These are phyloP conservation scores for Ptychobarbus kaznakovi DNA, from an alignment of 2,797 vertebrate genomes.

Conservation along the genomic window DNA sequence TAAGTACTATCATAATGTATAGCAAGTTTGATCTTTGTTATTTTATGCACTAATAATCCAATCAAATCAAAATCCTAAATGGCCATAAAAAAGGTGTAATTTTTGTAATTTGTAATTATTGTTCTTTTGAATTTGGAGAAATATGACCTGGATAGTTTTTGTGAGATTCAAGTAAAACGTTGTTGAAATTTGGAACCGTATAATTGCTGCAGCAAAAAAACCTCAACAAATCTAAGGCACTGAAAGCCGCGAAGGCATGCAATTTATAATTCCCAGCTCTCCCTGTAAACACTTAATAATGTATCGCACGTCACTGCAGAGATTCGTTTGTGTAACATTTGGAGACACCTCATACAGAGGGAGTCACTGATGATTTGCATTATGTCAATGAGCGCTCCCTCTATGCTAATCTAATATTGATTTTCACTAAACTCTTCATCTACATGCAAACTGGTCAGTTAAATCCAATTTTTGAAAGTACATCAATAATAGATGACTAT, in stretches of 20 bases:
- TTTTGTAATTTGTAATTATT: background rate
- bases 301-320: slow-evolving; percentile 36
- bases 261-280: background rate
- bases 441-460: slow-evolving; percentile 13
- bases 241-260: slow-evolving; percentile 19
- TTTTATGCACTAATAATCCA: background rate
- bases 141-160: background rate
- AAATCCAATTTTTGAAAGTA: background rate
- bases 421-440: slow-evolving; percentile 18
- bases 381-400: slow-evolving; percentile 29
- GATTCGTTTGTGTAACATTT: background rate
- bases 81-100: background rate
- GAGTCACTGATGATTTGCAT: slow-evolving; percentile 13
- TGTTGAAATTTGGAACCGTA: slow-evolving; percentile 61
- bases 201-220: slow-evolving; percentile 16
- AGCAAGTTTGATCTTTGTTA: background rate
- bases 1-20: background rate
- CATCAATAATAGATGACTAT: slow-evolving; percentile 1
- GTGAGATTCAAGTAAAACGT: slow-evolving; percentile 7
- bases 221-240: slow-evolving; percentile 37
- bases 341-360: background rate
- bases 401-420: slow-evolving; percentile 13
- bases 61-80: background rate
- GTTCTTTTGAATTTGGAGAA: background rate
- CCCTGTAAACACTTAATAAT: slow-evolving; percentile 59